phyloP scores from a whole-genome alignment of 2,797 vertebrate species.

The Gadopsis marmoratus region DNA sequence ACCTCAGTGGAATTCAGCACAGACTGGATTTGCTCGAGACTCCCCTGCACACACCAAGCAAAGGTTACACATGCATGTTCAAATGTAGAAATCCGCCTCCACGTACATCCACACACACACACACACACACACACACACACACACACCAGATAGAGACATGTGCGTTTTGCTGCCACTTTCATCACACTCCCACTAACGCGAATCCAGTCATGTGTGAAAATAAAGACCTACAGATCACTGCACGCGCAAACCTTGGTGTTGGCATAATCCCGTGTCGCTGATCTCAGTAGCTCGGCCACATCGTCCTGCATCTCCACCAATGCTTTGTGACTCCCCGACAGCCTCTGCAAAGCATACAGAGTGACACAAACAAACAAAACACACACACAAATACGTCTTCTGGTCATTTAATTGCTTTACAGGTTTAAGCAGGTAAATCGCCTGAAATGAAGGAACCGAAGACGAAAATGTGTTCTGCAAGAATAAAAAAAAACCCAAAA shows the following conservation, averaged over 20 bases:
- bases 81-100: slow-evolving; percentile 17
- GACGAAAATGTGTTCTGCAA: background rate
- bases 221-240: slow-evolving; percentile 32
- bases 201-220: slow-evolving; percentile 29
- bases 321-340: slow-evolving; percentile 95
- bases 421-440: background rate
- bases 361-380: slow-evolving; percentile 12
- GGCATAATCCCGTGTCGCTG: slow-evolving; percentile 86
- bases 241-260: slow-evolving; percentile 83
- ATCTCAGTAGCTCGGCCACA: slow-evolving; percentile 89
- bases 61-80: slow-evolving; percentile 12
- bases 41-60: slow-evolving; percentile 77
- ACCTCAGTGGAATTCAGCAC: slow-evolving; percentile 93
- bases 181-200: slow-evolving; percentile 4
- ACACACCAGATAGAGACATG: slow-evolving; percentile 13
- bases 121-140: background rate
- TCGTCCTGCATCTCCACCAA: slow-evolving; percentile 97
- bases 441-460: background rate
- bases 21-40: slow-evolving; percentile 90
- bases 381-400: slow-evolving; percentile 9
- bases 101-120: background rate
- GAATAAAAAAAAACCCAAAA: background rate
- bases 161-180: slow-evolving; percentile 12
- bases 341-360: slow-evolving; percentile 83
- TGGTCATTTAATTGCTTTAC: background rate